These are phyloP conservation scores for Steinernema carpocapsae DNA, from an alignment of 2,888 invertebrate genomes.

Conservation along the genomic window DNA sequence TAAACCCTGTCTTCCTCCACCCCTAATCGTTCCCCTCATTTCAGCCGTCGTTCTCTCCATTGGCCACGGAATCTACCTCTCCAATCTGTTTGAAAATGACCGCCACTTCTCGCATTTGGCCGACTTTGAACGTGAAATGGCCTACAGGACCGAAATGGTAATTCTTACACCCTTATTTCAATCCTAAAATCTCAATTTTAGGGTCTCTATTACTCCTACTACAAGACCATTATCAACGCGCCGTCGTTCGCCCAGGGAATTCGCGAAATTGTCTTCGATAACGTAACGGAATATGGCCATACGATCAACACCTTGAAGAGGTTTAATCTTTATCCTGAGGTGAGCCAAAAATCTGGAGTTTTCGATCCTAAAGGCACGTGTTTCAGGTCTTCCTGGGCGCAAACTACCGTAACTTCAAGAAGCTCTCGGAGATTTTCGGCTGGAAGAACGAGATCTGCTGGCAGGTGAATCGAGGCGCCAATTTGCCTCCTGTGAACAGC, in stretches of 20 bases:
- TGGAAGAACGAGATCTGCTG: constrained; percentile 72
- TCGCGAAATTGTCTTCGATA: constrained; percentile 76
- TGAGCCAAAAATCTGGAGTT: constrained; percentile 70
- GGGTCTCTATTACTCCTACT: constrained; percentile 87
- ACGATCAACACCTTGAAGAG: constrained; percentile 82
- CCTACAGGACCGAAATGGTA: constrained; percentile 85
- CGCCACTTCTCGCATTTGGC: constrained; percentile 84
- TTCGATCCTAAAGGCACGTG: too few species aligned
- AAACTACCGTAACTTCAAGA: constrained; percentile 73
- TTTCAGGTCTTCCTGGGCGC: constrained; percentile 72
- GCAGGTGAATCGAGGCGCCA: constrained; percentile 76
- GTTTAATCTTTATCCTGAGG: constrained; percentile 86
- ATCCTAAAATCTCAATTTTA: constrained; percentile 66
- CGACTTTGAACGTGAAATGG: constrained; percentile 83
- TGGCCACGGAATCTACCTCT: constrained; percentile 55
- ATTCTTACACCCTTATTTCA: background rate
- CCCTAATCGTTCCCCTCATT: too few species aligned
- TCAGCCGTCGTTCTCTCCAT: constrained; percentile 54
- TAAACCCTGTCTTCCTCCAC: too few species aligned
- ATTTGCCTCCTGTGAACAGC: constrained; percentile 76
- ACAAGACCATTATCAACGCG: constrained; percentile 80
- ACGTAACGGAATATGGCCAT: constrained; percentile 81
- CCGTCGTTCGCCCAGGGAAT: constrained; percentile 76
- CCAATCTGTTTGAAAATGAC: constrained; percentile 80
- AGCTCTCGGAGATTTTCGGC: constrained; percentile 69